Evolutionary conservation across 2,797 vertebrate genomes (phyloP), one percentile per base, ranked within the genome.

Genomic region (Phataginus tetradactyla): DNA sequence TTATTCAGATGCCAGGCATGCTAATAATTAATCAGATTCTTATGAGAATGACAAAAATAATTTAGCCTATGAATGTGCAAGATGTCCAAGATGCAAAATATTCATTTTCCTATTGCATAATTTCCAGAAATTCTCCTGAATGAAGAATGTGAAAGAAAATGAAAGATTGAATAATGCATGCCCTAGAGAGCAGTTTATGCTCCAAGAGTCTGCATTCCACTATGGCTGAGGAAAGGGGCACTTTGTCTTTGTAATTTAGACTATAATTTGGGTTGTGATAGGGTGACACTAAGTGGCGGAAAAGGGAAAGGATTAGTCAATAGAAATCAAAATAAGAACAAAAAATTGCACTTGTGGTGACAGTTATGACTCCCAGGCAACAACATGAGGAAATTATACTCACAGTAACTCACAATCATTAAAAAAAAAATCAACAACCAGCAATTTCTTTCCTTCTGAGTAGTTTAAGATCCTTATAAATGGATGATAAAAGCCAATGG

Each of bases 251-350:
- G 32, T 66, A 93, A 94, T 95, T 97, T 92, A 94, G 71, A 11
- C 9, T 96, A 66, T 88, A 88, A 96, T 75, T 78, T 97, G 86
- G 92, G 72, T 63, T 96, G 78, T 94, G 72, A 81, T 94, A 95
- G 90, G 93, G 72, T 91, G 97, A 91, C 87, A 88, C 97, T 97
- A 91, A 97, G 97, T 98, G 97, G 86, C 37, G 94, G 85, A 95
- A 97, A 95, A 86, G 17, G 88, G 92, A 97, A 98, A 94, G 95
- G 15, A 68, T 97, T 96, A 97, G 94, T 96, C 89, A 97, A 93
- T 95, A 77, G 69, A 96, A 97, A 97, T 97, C 93, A 97, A 97
- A 96, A 93, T 86, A 91, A 92, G 94, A 96, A 96, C 55, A 90
- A 97, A 97, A 97, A 94, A 86, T 86, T 75, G 72, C 11, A 78